These are phyloP conservation scores for Myiozetetes cayanensis DNA, from an alignment of 2,113 vertebrate species.

Conservation along the genomic window DNA sequence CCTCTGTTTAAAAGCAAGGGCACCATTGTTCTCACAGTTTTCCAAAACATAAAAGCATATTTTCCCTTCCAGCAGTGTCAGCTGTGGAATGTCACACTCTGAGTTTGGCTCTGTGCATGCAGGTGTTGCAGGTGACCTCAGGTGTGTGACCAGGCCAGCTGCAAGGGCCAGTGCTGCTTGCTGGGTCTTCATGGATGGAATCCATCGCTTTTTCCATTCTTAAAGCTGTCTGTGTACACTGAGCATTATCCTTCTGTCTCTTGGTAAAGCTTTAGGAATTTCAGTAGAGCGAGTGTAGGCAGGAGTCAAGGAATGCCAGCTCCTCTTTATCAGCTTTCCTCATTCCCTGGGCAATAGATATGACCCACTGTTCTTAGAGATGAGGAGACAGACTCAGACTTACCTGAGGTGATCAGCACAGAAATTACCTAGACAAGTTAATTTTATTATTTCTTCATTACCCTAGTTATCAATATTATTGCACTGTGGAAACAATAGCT, in stretches of 20 bases:
- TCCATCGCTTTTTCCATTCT: background rate
- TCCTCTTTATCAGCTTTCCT: background rate
- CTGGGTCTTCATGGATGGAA: background rate
- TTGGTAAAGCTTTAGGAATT: background rate
- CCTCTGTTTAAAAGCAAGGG: background rate
- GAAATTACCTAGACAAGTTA: background rate
- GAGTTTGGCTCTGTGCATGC: background rate
- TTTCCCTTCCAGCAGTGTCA: background rate
- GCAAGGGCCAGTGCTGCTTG: background rate
- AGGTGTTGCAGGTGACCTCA: background rate
- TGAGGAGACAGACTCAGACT: background rate
- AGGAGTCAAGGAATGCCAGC: background rate
- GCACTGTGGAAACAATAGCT: background rate
- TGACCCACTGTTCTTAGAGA: background rate
- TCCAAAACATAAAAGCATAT: background rate
- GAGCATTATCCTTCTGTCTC: background rate
- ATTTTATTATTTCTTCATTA: background rate
- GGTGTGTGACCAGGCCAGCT: background rate
- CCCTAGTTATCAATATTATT: background rate
- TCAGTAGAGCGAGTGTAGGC: background rate
- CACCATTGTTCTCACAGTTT: background rate
- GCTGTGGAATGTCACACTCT: background rate
- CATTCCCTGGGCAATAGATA: background rate
- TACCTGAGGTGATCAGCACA: background rate
- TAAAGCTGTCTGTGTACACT: background rate